Evolutionary conservation across 1,140 invertebrate genomes (phyloP).

Genomic region (Lepidostoma basale): DNA sequence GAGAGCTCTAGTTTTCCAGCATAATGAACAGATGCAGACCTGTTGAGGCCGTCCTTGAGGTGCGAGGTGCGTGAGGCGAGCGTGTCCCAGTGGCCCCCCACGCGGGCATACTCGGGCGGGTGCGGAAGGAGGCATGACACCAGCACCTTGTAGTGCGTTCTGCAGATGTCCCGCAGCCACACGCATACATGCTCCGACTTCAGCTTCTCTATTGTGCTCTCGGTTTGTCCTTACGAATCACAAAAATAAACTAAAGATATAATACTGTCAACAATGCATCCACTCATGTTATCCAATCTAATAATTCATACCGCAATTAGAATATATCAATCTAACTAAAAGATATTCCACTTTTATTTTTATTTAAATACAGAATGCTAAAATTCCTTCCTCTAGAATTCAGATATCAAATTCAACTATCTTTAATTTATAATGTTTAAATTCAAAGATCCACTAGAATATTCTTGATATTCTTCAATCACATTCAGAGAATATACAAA

Average conservation of each 20-base stretch:
- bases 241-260: not conserved
- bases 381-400: no score
- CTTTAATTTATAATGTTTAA: no score
- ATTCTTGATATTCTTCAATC: no score
- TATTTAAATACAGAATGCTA: no score
- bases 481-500: no score
- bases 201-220: conserved; percentile 87
- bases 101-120: conserved; percentile 87
- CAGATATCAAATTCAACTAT: no score
- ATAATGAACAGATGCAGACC: conserved; percentile 44
- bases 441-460: no score
- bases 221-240: conserved; percentile 72
- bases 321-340: no score
- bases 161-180: conserved; percentile 87
- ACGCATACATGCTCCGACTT: conserved; percentile 92
- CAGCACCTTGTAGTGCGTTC: conserved; percentile 84
- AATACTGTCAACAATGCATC: not conserved
- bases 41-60: conserved; percentile 90
- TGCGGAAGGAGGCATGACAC: conserved; percentile 85
- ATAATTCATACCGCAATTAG: no score
- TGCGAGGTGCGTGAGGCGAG: conserved; percentile 89
- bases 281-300: no score
- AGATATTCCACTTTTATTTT: no score
- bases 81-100: conserved; percentile 95
- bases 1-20: no score